phyloP scores from a whole-genome alignment of 2,888 invertebrate species.

The Leuctra nigra region DNA sequence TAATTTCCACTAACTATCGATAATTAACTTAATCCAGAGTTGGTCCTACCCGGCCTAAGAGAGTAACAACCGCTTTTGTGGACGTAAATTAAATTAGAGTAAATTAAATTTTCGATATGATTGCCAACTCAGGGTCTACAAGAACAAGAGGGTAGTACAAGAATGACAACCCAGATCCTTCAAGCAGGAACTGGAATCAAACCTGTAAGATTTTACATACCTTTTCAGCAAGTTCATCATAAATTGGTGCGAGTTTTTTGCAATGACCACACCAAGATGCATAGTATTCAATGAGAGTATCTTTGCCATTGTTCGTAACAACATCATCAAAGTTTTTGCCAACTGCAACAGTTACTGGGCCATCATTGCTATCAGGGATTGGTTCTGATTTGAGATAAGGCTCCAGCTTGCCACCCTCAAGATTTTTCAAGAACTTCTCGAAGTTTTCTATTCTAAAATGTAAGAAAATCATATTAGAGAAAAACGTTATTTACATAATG shows the following conservation, averaged over 20 bases:
- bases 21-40: too few species aligned
- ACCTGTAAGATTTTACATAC: conserved; percentile 37
- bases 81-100: neutral
- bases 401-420: conserved; percentile 75
- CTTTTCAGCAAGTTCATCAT: conserved; percentile 88
- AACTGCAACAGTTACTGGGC: conserved; percentile 82
- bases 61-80: too few species aligned
- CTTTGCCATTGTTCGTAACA: conserved; percentile 83
- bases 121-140: too few species aligned
- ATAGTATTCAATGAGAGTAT: conserved; percentile 96
- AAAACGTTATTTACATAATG: too few species aligned
- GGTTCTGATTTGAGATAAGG: conserved; percentile 94
- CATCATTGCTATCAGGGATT: conserved; percentile 77
- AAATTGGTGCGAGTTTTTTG: conserved; percentile 90
- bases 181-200: too few species aligned
- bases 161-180: too few species aligned
- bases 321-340: conserved; percentile 96
- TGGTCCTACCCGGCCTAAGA: too few species aligned
- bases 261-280: conserved; percentile 99
- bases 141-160: too few species aligned
- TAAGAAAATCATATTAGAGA: too few species aligned
- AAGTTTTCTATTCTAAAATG: conserved; percentile 69
- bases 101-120: neutral
- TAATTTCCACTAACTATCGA: too few species aligned
- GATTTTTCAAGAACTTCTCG: conserved; percentile 74